A percentile compares a stretch with the other conserved stretches of the same genome.
Conservation (phyloP, 2,888 invertebrate genomes). For the Phalera bucephala region DNA sequence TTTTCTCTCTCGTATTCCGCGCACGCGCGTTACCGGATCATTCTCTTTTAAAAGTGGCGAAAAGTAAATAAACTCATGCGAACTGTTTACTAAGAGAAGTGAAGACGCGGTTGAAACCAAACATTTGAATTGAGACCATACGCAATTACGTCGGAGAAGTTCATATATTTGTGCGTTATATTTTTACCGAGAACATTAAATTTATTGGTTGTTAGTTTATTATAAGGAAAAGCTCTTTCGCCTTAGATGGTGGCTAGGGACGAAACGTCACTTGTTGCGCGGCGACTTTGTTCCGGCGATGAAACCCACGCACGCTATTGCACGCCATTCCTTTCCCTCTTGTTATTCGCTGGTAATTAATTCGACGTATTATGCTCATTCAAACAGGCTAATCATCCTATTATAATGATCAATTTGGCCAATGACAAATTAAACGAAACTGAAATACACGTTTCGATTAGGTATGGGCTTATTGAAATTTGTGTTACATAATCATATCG, state of each 20-base stretch:
- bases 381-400: conserved; percentile 27
- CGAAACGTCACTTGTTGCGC: conserved; percentile 77
- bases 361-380: conserved; percentile 28
- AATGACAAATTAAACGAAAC: conserved; percentile 12
- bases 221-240: conserved; percentile 43
- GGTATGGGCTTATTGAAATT: too few relatives aligned
- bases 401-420: conserved; percentile 19
- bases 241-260: conserved; percentile 50
- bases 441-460: not conserved
- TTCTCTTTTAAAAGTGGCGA: conserved; percentile 74
- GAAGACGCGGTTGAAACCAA: conserved; percentile 48
- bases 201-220: conserved; percentile 27
- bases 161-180: conserved; percentile 9
- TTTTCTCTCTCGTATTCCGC: conserved; percentile 63
- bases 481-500: too few relatives aligned
- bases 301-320: conserved; percentile 75
- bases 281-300: conserved; percentile 68
- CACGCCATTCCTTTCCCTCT: conserved; percentile 60
- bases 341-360: conserved; percentile 59
- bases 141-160: conserved; percentile 20
- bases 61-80: conserved; percentile 79
- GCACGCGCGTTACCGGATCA: conserved; percentile 58
- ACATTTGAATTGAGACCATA: conserved; percentile 36
- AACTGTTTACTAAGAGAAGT: conserved; percentile 66
- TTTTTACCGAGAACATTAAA: conserved; percentile 10